These are phyloP conservation scores for Takifugu flavidus DNA, from an alignment of 2,113 vertebrate species.

Conservation along the genomic window DNA sequence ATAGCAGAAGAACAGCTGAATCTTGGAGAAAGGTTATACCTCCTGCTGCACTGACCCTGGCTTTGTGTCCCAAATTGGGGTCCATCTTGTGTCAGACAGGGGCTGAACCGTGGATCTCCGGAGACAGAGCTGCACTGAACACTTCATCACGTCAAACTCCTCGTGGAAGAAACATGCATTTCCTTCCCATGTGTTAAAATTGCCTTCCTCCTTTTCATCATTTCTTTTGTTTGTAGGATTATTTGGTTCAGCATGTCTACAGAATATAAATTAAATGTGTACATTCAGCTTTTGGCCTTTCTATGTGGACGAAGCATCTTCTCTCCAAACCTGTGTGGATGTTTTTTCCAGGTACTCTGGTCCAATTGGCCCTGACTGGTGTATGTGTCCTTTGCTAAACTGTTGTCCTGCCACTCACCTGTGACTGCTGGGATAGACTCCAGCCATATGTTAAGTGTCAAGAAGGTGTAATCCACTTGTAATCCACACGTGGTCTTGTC, in stretches of 20 bases:
- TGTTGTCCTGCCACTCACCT: no score
- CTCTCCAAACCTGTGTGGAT: no score
- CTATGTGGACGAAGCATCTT: no score
- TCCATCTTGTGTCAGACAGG: constrained; percentile 47
- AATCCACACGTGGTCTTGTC: background rate
- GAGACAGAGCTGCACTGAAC: constrained; percentile 45
- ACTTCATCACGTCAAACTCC: constrained; percentile 39
- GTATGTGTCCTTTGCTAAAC: no score
- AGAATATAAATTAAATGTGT: constrained; percentile 1
- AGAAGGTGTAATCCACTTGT: constrained; percentile 8
- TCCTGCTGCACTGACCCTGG: constrained; percentile 47
- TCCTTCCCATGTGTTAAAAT: background rate
- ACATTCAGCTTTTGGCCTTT: no score
- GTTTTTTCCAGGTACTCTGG: no score
- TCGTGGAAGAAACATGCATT: constrained; percentile 20
- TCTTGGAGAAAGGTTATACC: constrained; percentile 41
- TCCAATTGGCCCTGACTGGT: no score
- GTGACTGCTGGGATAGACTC: no score
- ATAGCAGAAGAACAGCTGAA: constrained; percentile 14
- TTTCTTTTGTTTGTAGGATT: background rate
- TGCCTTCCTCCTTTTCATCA: background rate
- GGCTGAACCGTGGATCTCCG: constrained; percentile 43
- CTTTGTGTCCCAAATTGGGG: constrained; percentile 68
- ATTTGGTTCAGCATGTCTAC: constrained; percentile 11
- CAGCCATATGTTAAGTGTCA: background rate